These are phyloP conservation scores for Noctua janthe DNA, from an alignment of 2,888 invertebrate species.

Conservation along the genomic window DNA sequence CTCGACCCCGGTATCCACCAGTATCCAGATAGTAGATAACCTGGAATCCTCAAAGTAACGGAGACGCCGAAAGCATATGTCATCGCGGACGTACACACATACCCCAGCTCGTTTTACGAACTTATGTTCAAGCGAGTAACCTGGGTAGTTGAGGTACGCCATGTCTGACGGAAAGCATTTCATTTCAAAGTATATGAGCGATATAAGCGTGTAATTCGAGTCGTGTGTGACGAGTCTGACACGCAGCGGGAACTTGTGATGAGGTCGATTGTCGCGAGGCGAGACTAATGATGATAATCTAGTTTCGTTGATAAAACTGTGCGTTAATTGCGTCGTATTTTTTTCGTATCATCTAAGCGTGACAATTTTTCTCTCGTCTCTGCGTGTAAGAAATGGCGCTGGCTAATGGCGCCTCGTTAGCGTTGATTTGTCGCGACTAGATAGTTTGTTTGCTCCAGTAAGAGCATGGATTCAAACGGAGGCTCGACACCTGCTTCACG, in stretches of 20 bases:
- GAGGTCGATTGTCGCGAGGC: slow-evolving; percentile 20
- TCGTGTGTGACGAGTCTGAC: neutral
- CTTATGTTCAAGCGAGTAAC: too few species aligned
- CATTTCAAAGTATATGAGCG: neutral
- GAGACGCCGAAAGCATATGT: too few species aligned
- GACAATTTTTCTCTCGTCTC: slow-evolving; percentile 16
- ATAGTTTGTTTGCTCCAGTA: slow-evolving; percentile 14
- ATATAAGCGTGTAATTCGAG: neutral
- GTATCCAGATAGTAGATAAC: too few species aligned
- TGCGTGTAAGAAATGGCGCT: slow-evolving; percentile 1
- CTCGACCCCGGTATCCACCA: too few species aligned
- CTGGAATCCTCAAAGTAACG: too few species aligned
- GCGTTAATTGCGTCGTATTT: slow-evolving; percentile 35
- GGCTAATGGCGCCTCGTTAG: slow-evolving; percentile 49
- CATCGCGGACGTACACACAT: too few species aligned
- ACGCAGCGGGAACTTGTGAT: slow-evolving; percentile 1
- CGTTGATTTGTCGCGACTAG: slow-evolving; percentile 39
- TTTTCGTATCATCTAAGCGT: slow-evolving; percentile 7
- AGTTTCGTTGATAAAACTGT: slow-evolving; percentile 36
- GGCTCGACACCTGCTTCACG: neutral
- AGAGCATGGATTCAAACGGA: neutral
- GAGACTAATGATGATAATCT: slow-evolving; percentile 33
- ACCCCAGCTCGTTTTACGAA: too few species aligned
- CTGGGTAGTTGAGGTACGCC: too few species aligned
- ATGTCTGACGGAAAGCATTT: too few species aligned